Evolutionary conservation across 1,140 invertebrate species (phyloP).

Genomic region (Teleopsis dalmanni): DNA sequence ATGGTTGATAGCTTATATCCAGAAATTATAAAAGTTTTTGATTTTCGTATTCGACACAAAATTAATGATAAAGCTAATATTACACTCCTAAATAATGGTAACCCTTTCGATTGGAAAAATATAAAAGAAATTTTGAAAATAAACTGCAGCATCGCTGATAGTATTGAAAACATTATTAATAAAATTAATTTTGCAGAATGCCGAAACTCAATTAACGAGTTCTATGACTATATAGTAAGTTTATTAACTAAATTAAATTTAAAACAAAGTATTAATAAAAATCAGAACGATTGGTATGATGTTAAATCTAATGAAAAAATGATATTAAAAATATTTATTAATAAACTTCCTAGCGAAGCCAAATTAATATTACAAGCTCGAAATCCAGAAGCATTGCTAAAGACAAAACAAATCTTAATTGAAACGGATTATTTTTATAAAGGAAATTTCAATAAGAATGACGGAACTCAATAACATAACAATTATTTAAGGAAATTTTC

Average conservation of each 20-base stretch:
- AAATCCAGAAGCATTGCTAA: not conserved
- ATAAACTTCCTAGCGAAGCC: not conserved
- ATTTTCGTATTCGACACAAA: not conserved
- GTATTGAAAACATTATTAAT: not conserved
- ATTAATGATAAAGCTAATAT: not conserved
- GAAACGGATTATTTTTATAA: not conserved
- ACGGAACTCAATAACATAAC: too few relatives aligned
- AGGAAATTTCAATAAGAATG: too few relatives aligned
- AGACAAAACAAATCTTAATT: not conserved
- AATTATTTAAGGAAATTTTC: too few relatives aligned
- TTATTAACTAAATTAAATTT: not conserved
- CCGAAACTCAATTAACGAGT: not conserved
- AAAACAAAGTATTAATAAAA: not conserved
- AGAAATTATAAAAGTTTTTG: not conserved
- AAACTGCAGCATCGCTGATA: not conserved
- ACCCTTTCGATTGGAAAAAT: not conserved
- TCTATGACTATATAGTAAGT: not conserved
- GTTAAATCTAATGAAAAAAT: not conserved
- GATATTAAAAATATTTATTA: not conserved
- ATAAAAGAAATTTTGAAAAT: not conserved
- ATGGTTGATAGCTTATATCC: not conserved
- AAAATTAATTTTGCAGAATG: not conserved
- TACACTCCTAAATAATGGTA: not conserved
- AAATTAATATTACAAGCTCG: not conserved
- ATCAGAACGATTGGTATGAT: not conserved